These are phyloP conservation scores for Leptinotarsa rubiginosa DNA, from an alignment of 2,888 invertebrate genomes.

Conservation along the genomic window DNA sequence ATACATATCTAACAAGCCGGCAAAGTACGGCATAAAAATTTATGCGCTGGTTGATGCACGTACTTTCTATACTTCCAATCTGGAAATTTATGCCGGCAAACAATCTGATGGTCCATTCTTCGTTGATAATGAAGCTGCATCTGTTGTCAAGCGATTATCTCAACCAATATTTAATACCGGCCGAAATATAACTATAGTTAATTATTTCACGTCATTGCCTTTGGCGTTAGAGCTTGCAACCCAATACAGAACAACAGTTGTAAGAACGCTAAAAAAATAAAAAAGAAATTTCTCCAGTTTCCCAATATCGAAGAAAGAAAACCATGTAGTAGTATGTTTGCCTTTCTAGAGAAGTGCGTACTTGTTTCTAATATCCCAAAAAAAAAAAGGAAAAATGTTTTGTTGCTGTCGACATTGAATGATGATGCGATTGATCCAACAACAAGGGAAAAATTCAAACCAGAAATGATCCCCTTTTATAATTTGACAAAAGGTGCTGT, in stretches of 20 bases:
- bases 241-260: not conserved
- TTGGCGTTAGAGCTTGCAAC: slow-evolving; percentile 1
- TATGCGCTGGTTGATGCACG: slow-evolving; percentile 50
- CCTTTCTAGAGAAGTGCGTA: slow-evolving; percentile 31
- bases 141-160: slow-evolving; percentile 38
- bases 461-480: too few species aligned
- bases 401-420: not conserved
- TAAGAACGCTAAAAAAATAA: slow-evolving; percentile 12
- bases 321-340: slow-evolving; percentile 20
- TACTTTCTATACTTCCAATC: slow-evolving; percentile 48
- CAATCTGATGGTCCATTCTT: slow-evolving; percentile 49
- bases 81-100: slow-evolving; percentile 51
- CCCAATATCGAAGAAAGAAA: not conserved
- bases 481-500: too few species aligned
- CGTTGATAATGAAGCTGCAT: slow-evolving; percentile 35
- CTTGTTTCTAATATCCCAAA: slow-evolving; percentile 45
- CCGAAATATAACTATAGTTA: slow-evolving; percentile 15
- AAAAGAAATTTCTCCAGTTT: slow-evolving; percentile 7
- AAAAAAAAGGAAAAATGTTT: slow-evolving; percentile 36
- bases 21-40: too few species aligned
- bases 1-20: slow-evolving; percentile 47
- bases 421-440: not conserved
- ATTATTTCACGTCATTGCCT: slow-evolving; percentile 15
- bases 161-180: slow-evolving; percentile 5
- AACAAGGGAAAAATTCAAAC: too few species aligned